Evolutionary conservation across 2,113 vertebrate genomes (phyloP).

Genomic region (Bothrops jararaca): DNA sequence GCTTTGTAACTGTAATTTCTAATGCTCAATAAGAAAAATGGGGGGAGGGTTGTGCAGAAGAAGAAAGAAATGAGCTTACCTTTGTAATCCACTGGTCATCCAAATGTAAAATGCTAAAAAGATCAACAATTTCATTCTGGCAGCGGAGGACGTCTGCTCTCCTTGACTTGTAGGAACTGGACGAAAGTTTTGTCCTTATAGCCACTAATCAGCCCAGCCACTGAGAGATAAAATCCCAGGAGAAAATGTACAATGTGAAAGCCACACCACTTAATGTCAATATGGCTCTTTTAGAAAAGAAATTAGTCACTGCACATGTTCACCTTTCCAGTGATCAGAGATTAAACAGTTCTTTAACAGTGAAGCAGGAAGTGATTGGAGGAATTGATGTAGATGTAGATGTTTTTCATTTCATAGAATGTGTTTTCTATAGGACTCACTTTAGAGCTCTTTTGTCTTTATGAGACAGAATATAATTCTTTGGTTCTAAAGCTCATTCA

Average conservation of each 20-base stretch:
- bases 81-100: slow-evolving; percentile 33
- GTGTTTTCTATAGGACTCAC: neutral
- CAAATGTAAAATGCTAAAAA: slow-evolving; percentile 37
- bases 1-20: neutral
- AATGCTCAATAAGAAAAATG: neutral
- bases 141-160: fast-evolving
- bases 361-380: neutral
- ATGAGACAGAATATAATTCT: neutral
- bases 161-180: neutral
- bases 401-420: neutral
- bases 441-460: neutral
- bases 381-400: neutral
- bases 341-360: neutral
- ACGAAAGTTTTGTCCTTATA: slow-evolving; percentile 32
- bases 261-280: slow-evolving; percentile 47
- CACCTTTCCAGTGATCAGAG: neutral
- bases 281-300: neutral
- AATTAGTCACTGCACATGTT: slow-evolving; percentile 45
- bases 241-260: neutral
- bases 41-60: neutral
- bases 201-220: slow-evolving; percentile 3
- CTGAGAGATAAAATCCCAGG: slow-evolving; percentile 31
- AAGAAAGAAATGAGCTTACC: slow-evolving; percentile 44
- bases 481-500: neutral
- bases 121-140: slow-evolving; percentile 47